phyloP scores from a whole-genome alignment of 2,888 invertebrate genomes.

The Lasioglossum oenotherae region DNA sequence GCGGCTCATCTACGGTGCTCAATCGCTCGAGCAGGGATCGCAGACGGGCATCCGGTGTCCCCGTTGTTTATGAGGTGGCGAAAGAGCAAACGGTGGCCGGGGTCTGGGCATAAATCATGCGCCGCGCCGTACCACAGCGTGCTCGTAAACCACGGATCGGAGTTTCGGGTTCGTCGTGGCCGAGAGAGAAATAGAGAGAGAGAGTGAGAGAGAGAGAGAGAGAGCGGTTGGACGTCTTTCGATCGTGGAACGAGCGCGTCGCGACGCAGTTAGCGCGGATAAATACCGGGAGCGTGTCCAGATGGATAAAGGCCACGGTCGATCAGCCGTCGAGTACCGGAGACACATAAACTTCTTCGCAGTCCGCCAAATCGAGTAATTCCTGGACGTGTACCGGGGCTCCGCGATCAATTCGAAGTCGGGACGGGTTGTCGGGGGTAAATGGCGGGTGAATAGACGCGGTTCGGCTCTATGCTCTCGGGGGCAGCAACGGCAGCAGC shows the following conservation, averaged over 20 bases:
- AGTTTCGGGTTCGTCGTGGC: not conserved
- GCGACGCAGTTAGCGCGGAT: not conserved
- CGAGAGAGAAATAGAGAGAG: not conserved
- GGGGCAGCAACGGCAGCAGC: not conserved
- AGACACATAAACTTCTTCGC: constrained; percentile 37
- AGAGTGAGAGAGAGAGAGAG: not conserved
- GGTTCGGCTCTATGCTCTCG: constrained; percentile 13
- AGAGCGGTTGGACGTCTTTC: not conserved
- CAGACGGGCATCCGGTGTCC: constrained; percentile 14
- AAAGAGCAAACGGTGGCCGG: constrained; percentile 26
- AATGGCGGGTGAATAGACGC: constrained; percentile 53
- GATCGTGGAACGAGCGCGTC: not conserved
- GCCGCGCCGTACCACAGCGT: not conserved
- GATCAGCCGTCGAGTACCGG: constrained; percentile 45
- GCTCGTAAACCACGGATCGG: constrained; percentile 31
- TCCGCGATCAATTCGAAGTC: constrained; percentile 52
- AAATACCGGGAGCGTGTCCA: not conserved
- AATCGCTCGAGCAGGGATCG: constrained; percentile 38
- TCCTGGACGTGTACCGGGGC: constrained; percentile 19
- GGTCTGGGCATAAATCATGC: constrained; percentile 1
- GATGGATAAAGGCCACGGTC: constrained; percentile 36
- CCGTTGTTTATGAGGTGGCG: constrained; percentile 41
- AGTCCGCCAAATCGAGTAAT: constrained; percentile 53
- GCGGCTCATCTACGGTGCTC: constrained; percentile 31
- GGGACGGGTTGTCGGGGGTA: constrained; percentile 37